A percentile compares a stretch with the other conserved stretches of the same genome.
Conservation (phyloP, 1,140 invertebrate genomes). For the Augochlora pura region DNA sequence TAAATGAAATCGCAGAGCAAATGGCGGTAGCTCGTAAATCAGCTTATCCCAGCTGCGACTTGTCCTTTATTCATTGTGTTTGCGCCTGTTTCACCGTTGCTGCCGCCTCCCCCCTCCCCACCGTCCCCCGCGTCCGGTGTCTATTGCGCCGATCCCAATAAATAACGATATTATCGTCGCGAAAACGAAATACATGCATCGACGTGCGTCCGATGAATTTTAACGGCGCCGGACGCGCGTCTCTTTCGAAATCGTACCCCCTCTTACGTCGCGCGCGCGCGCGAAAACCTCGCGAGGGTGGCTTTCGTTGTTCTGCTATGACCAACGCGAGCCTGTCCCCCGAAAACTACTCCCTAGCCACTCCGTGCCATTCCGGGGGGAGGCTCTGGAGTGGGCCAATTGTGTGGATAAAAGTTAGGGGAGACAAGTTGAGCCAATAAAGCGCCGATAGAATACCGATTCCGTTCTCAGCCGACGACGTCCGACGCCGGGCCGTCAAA, state of each 20-base stretch:
- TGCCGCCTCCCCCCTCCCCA: too few species aligned
- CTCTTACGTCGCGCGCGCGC: neutral
- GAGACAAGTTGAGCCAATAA: neutral
- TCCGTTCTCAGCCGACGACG: neutral
- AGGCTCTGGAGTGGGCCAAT: neutral
- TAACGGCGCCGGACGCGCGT: neutral
- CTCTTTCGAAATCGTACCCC: neutral
- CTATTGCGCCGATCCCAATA: constrained; percentile 20
- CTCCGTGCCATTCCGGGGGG: too few species aligned
- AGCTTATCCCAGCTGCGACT: constrained; percentile 47
- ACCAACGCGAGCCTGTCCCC: neutral
- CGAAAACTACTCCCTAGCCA: neutral
- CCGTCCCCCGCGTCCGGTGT: neutral
- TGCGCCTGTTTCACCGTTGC: constrained; percentile 32
- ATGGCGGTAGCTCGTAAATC: constrained; percentile 43
- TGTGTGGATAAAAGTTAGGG: neutral
- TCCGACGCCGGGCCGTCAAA: neutral
- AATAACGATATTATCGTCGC: constrained; percentile 16
- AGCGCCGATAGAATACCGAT: neutral
- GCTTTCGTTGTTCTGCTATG: neutral
- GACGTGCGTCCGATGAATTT: neutral
- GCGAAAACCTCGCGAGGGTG: neutral
- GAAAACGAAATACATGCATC: too few species aligned
- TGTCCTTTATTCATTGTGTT: constrained; percentile 48
- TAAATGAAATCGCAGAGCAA: constrained; percentile 45